Base-by-base conservation (phyloP, 1,140 invertebrate species). In the Drosophila nannoptera region DNA sequence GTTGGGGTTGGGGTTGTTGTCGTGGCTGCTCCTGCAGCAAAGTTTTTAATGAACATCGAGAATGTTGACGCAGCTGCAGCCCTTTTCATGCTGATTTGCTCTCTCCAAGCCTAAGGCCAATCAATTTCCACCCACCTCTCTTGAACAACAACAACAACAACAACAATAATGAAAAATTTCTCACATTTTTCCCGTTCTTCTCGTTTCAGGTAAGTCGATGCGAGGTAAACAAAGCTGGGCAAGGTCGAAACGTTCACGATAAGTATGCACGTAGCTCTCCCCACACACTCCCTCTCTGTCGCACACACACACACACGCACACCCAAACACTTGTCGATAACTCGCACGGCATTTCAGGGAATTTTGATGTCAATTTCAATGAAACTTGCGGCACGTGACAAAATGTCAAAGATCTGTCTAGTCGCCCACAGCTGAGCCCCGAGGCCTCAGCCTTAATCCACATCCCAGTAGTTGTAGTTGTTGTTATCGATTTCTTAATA, bases 191-290 rank as follows among this genome's bases (percentile, higher is more conserved):
- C 31, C 8, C 40, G 59, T 33, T 35, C 12, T 36, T 67, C 69
- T 69, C 69, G 66, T 84, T 83, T 9, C 80, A 83, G 80, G 80
- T 83, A 63, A 86, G 81, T 83, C 80, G 67, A 63, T 62, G 55
- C 35, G 5, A 6, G 40, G 38, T 16, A 38, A 43, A 67, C 35
- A 73, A 46, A 35, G 62, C 55, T 68, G 49, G 40, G 59, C 38
- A 35, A 66, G 67, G 70, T 65, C 16, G 48, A 46, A 36, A 40
- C 74, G 43, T 56, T 64, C 33, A 56, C 35, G 64, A 67, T 70
- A 70, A 69, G 61, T 69, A 78, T 73, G 72, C 80, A 66, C 40
- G 59, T 43, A 35, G 22, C 6, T 7, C 48, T 35, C 6, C 33
- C 3, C n/a, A n/a, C n/a, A n/a, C n/a, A n/a, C n/a, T n/a, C n/a